Conservation (phyloP, 2,797 vertebrate genomes). For the Tangara arthus region DNA sequence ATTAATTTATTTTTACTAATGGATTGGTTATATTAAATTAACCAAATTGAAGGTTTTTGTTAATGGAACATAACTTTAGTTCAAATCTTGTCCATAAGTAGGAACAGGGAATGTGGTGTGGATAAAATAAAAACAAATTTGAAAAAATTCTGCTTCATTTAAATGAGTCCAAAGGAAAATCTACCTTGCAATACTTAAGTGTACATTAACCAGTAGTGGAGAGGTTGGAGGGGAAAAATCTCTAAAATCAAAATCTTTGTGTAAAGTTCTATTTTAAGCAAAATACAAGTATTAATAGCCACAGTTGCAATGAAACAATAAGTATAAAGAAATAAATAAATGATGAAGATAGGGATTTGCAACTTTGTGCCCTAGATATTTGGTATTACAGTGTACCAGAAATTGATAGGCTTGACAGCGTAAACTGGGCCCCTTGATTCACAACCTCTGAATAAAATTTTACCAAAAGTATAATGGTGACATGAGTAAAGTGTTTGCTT, state of each 20-base stretch:
- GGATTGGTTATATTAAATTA: not conserved
- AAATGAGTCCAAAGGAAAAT: not conserved
- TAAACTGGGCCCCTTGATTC: not conserved
- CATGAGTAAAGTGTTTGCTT: not conserved
- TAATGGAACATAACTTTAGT: not conserved
- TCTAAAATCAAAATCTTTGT: not conserved
- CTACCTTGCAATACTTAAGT: not conserved
- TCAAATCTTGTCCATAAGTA: not conserved
- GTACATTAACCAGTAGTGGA: not conserved
- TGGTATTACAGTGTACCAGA: no score
- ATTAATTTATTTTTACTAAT: not conserved
- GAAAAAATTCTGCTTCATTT: not conserved
- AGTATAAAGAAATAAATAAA: not conserved
- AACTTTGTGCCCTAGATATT: not conserved
- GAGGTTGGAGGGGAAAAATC: not conserved
- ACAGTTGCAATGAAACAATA: not conserved
- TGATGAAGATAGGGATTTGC: not conserved
- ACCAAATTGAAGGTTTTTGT: fast-evolving
- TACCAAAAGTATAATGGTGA: not conserved
- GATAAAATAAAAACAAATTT: not conserved
- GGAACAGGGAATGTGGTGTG: fast-evolving
- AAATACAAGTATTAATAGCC: not conserved
- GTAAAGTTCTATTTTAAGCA: not conserved
- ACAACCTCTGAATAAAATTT: not conserved
- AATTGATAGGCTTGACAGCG: fast-evolving